Conservation (phyloP, 2,113 vertebrate species). For the Tricholaema leucomelas region DNA sequence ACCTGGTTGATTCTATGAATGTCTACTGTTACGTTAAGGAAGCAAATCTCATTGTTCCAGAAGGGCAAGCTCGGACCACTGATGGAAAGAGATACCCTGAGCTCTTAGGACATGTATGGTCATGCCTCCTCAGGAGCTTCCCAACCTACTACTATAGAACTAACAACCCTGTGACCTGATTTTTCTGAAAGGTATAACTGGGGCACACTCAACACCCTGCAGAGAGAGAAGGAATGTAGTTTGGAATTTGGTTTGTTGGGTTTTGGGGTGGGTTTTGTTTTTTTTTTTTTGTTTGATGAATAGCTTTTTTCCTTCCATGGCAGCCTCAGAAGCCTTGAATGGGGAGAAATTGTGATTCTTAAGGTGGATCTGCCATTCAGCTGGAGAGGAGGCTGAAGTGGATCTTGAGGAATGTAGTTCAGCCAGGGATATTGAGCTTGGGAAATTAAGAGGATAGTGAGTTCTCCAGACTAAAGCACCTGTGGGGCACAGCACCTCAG, state of each 20-base stretch:
- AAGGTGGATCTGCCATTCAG: background rate
- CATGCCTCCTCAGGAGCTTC: conserved; percentile 16
- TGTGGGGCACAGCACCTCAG: background rate
- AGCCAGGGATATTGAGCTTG: background rate
- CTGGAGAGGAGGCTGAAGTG: background rate
- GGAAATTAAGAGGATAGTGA: background rate
- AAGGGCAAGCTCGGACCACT: background rate
- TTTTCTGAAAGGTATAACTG: conserved; percentile 14
- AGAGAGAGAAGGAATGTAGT: background rate
- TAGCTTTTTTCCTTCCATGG: conserved; percentile 7
- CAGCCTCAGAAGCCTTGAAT: background rate
- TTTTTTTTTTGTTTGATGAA: background rate
- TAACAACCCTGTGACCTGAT: conserved; percentile 16
- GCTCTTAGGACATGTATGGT: background rate
- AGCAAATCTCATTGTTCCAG: background rate
- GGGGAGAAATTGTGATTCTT: background rate
- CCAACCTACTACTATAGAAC: background rate
- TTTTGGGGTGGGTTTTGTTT: background rate
- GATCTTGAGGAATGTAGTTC: background rate
- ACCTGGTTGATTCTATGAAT: no score
- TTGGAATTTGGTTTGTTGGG: no score
- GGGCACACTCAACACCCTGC: background rate
- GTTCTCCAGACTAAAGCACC: background rate
- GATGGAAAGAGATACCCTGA: background rate
- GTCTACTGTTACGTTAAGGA: no score